A percentile compares a stretch with the other conserved stretches of the same genome.
Conservation (phyloP, 2,888 invertebrate genomes). For the Pristionchus fissidentatus region DNA sequence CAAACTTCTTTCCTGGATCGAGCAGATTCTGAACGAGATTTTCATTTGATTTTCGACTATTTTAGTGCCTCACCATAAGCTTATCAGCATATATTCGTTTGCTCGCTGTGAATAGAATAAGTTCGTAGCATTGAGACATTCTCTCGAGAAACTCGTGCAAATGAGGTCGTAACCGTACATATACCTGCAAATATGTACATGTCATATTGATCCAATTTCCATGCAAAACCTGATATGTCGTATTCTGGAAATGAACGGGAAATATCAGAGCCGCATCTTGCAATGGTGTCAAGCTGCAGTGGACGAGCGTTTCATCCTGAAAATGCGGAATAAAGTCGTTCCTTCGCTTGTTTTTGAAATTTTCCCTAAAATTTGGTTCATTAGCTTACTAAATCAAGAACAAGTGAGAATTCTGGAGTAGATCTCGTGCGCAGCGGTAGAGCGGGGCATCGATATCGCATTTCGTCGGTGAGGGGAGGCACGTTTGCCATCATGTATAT, state of each 20-base stretch:
- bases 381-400: slow-evolving; percentile 85
- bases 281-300: slow-evolving; percentile 91
- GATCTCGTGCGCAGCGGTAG: slow-evolving; percentile 91
- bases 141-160: slow-evolving; percentile 92
- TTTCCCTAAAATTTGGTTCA: not conserved
- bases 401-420: slow-evolving; percentile 87
- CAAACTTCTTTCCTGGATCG: slow-evolving; percentile 89
- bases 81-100: slow-evolving; percentile 95
- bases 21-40: slow-evolving; percentile 82
- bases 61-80: slow-evolving; percentile 80
- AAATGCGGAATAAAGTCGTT: slow-evolving; percentile 41
- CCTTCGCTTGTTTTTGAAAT: too few relatives aligned
- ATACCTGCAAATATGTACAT: slow-evolving; percentile 77
- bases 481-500: slow-evolving; percentile 92
- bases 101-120: slow-evolving; percentile 94
- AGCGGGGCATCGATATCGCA: slow-evolving; percentile 81
- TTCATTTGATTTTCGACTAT: not conserved
- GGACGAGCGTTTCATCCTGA: slow-evolving; percentile 93
- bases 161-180: slow-evolving; percentile 90
- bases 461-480: slow-evolving; percentile 86
- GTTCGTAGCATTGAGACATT: slow-evolving; percentile 89
- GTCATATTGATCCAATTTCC: not conserved
- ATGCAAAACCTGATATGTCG: slow-evolving; percentile 82
- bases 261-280: slow-evolving; percentile 93
- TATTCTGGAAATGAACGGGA: slow-evolving; percentile 91